phyloP scores from a whole-genome alignment of 1,140 invertebrate species.

The Radopholus similis region DNA sequence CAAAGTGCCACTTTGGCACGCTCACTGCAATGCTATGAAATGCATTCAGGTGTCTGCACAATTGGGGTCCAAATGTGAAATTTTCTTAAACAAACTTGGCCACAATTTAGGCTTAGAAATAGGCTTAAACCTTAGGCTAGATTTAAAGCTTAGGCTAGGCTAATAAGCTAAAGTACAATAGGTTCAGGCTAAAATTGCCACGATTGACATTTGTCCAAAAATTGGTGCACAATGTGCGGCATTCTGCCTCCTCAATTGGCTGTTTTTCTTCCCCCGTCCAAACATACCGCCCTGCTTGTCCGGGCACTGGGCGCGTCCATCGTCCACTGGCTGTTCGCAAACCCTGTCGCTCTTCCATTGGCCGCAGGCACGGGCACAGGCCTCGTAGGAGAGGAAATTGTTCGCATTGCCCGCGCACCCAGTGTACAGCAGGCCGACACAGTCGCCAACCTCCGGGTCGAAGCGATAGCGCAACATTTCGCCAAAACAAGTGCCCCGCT shows the following conservation, averaged over 20 bases:
- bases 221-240: constrained; percentile 13
- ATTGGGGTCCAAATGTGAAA: background rate
- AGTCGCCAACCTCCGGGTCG: constrained; percentile 40
- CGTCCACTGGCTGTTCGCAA: constrained; percentile 73
- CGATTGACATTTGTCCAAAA: background rate
- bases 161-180: background rate
- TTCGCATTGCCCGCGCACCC: constrained; percentile 54
- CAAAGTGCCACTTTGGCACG: constrained; percentile 48
- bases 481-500: constrained; percentile 53
- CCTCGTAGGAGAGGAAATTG: constrained; percentile 50
- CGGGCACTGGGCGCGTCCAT: constrained; percentile 63
- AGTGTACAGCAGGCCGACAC: constrained; percentile 52
- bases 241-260: constrained; percentile 6
- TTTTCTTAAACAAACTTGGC: background rate
- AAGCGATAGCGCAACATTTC: constrained; percentile 44
- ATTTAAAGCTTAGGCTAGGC: background rate
- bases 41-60: background rate
- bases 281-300: background rate
- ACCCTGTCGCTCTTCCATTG: constrained; percentile 61
- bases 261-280: constrained; percentile 65
- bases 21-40: background rate
- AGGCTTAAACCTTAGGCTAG: background rate
- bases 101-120: too few relatives aligned
- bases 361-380: constrained; percentile 56
- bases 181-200: background rate